phyloP scores from a whole-genome alignment of 2,797 vertebrate species.

The Sebastes dallii region DNA sequence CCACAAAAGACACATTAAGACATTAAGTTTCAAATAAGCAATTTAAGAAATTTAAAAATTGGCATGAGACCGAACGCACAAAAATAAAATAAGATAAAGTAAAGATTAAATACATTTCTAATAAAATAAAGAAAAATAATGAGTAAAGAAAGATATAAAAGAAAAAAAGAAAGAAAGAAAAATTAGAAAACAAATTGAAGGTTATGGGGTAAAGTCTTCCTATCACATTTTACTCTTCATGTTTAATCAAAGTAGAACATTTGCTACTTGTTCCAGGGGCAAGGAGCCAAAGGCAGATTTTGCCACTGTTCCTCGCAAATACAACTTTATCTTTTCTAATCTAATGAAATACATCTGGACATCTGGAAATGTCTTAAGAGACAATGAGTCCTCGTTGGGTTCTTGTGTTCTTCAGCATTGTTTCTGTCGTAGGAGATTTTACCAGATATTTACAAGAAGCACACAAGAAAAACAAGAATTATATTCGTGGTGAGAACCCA shows the following conservation, averaged over 20 bases:
- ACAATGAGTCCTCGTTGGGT: not conserved
- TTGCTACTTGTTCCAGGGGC: not conserved
- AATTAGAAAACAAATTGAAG: not conserved
- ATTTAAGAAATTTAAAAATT: not conserved
- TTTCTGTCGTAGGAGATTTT: not conserved
- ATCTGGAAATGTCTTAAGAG: not conserved
- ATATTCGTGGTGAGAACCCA: conserved; percentile 4
- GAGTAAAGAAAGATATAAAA: not conserved
- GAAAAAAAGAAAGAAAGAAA: not conserved
- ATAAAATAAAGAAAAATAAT: not conserved
- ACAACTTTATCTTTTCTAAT: too few species aligned
- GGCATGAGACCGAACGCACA: not conserved
- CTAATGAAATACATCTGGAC: not conserved
- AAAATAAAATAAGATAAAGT: not conserved
- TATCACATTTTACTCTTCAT: not conserved
- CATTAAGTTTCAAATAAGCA: not conserved
- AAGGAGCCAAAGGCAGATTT: not conserved
- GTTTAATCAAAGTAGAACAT: not conserved
- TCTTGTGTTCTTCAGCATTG: not conserved
- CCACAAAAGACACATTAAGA: not conserved
- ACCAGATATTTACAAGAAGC: conserved; percentile 25
- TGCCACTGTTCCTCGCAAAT: not conserved
- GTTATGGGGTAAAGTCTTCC: not conserved
- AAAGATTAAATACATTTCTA: not conserved
- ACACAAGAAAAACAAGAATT: conserved; percentile 17